Conservation (phyloP, 2,888 invertebrate species). For the Fissipunctia ypsillon region DNA sequence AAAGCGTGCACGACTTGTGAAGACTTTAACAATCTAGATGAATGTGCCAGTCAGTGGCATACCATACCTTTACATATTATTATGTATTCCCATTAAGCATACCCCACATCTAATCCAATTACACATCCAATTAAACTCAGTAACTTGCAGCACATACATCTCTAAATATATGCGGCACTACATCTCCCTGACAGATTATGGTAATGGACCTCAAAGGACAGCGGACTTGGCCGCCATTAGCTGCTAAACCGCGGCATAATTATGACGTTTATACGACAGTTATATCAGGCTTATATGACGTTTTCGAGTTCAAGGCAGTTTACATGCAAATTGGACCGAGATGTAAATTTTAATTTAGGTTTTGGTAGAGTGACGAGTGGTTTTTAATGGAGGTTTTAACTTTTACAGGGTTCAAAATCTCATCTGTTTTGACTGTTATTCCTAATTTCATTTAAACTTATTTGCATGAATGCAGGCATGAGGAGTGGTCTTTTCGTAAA, state of each 20-base stretch:
- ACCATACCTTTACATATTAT: background rate
- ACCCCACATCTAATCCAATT: constrained; percentile 21
- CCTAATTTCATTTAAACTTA: background rate
- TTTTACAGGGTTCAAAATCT: background rate
- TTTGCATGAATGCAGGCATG: background rate
- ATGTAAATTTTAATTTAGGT: constrained; percentile 20
- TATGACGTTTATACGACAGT: constrained; percentile 51
- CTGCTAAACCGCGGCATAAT: constrained; percentile 47
- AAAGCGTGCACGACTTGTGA: background rate
- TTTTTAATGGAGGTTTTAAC: background rate
- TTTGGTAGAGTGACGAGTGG: constrained; percentile 17
- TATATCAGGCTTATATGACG: constrained; percentile 31
- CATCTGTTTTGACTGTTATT: background rate
- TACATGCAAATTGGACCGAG: constrained; percentile 35
- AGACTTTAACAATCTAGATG: background rate
- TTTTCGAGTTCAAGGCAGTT: constrained; percentile 16
- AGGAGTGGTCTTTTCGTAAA: no score
- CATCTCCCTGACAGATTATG: constrained; percentile 71
- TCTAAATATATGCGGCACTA: constrained; percentile 25
- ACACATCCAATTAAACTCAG: constrained; percentile 24
- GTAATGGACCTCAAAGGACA: constrained; percentile 64
- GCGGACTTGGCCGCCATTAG: constrained; percentile 39
- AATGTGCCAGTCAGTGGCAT: background rate
- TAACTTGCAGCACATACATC: constrained; percentile 15
- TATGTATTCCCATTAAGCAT: constrained; percentile 11